Evolutionary conservation across 2,888 invertebrate species (phyloP).

Genomic region (Cheilosia vulpina): DNA sequence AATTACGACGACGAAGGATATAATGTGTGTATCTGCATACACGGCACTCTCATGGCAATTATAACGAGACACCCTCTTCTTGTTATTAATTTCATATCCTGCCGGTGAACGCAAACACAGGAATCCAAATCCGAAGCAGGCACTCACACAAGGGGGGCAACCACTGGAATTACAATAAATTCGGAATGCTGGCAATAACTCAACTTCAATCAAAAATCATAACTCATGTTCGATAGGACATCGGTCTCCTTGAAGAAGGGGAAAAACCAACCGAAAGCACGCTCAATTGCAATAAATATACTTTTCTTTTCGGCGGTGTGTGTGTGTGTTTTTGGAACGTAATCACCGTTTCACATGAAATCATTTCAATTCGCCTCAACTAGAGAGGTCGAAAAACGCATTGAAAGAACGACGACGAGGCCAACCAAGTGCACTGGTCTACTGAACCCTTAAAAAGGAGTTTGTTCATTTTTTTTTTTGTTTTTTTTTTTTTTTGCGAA

Average conservation of each 20-base stretch:
- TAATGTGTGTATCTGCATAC: slow-evolving; percentile 54
- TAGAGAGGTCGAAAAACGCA: slow-evolving; percentile 39
- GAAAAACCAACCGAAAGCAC: slow-evolving; percentile 46
- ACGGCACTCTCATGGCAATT: slow-evolving; percentile 33
- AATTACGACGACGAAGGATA: slow-evolving; percentile 66
- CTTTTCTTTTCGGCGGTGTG: slow-evolving; percentile 1
- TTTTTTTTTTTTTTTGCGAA: slow-evolving; percentile 9
- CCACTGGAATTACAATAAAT: slow-evolving; percentile 61
- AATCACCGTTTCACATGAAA: slow-evolving; percentile 83
- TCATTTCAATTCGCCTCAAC: slow-evolving; percentile 77
- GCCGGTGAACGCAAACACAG: slow-evolving; percentile 3
- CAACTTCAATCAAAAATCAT: slow-evolving; percentile 83
- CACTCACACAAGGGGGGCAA: slow-evolving; percentile 42
- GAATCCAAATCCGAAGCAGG: background rate
- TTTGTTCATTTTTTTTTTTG: background rate
- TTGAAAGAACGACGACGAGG: slow-evolving; percentile 16
- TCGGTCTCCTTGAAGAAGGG: slow-evolving; percentile 62
- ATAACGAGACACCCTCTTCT: slow-evolving; percentile 41
- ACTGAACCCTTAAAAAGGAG: slow-evolving; percentile 11
- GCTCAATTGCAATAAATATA: slow-evolving; percentile 69
- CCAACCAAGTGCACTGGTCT: slow-evolving; percentile 50
- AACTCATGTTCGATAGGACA: slow-evolving; percentile 79
- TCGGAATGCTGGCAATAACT: slow-evolving; percentile 79
- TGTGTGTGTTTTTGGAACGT: slow-evolving; percentile 72
- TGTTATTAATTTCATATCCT: slow-evolving; percentile 61